These are phyloP conservation scores for Sthenelais limicola DNA, from an alignment of 2,888 invertebrate genomes.

Conservation along the genomic window DNA sequence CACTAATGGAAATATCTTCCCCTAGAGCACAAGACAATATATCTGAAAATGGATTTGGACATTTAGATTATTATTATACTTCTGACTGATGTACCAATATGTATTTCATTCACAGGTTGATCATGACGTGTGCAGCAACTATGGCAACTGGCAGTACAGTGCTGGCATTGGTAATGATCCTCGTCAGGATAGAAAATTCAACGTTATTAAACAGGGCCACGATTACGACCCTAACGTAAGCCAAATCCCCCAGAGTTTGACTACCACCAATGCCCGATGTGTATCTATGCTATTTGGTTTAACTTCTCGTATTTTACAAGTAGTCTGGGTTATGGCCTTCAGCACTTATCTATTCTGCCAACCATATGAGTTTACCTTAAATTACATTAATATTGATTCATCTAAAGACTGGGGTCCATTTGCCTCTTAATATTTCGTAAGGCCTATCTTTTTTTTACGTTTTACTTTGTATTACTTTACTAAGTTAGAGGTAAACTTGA, in stretches of 20 bases:
- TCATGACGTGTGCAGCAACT: constrained; percentile 72
- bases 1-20: too few species aligned
- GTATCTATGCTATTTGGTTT: neutral
- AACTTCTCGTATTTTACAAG: too few species aligned
- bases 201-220: constrained; percentile 65
- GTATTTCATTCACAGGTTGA: constrained; percentile 58
- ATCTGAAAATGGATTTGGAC: too few species aligned
- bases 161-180: constrained; percentile 72
- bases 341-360: neutral
- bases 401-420: neutral
- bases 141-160: constrained; percentile 72
- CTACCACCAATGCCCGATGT: neutral
- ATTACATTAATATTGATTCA: neutral
- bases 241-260: neutral
- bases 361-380: neutral
- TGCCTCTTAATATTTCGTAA: too few species aligned
- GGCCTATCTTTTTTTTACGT: too few species aligned
- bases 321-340: too few species aligned
- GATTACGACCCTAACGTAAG: constrained; percentile 65
- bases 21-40: too few species aligned
- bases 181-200: constrained; percentile 67
- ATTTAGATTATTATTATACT: too few species aligned
- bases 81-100: too few species aligned
- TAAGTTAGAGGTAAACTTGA: too few species aligned
- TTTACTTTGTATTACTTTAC: too few species aligned